phyloP scores from a whole-genome alignment of 1,140 invertebrate species.

The Rhopalosiphum padi region DNA sequence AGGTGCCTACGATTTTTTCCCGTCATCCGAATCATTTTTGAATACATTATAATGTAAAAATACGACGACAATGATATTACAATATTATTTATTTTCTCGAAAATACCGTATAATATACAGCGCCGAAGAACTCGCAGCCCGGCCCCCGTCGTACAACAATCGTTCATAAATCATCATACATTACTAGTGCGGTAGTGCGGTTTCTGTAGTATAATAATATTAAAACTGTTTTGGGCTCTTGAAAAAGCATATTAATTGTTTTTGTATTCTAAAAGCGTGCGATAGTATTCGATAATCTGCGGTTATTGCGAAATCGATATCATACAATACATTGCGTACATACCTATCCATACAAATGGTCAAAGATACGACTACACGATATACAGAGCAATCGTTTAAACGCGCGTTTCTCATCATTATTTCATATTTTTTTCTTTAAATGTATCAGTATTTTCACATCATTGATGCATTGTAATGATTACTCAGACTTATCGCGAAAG shows the following conservation, averaged over 20 bases:
- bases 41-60: not conserved
- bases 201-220: not conserved
- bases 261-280: not conserved
- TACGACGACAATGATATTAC: not conserved
- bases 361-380: too few relatives aligned
- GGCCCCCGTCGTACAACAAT: not conserved
- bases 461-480: too few relatives aligned
- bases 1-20: not conserved
- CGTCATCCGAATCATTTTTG: not conserved
- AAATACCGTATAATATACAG: not conserved
- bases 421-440: too few relatives aligned
- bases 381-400: too few relatives aligned
- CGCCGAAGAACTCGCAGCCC: not conserved
- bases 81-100: constrained; percentile 4
- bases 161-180: not conserved
- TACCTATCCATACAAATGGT: not conserved
- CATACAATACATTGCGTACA: not conserved
- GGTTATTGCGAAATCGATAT: not conserved
- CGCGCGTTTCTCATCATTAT: too few relatives aligned
- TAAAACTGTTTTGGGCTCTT: not conserved
- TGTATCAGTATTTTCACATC: too few relatives aligned
- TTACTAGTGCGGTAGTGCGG: not conserved
- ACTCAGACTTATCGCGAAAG: too few relatives aligned
- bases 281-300: not conserved
- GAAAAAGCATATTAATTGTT: not conserved